Conservation (phyloP, 2,888 invertebrate species). For the Apodemia duryi region DNA sequence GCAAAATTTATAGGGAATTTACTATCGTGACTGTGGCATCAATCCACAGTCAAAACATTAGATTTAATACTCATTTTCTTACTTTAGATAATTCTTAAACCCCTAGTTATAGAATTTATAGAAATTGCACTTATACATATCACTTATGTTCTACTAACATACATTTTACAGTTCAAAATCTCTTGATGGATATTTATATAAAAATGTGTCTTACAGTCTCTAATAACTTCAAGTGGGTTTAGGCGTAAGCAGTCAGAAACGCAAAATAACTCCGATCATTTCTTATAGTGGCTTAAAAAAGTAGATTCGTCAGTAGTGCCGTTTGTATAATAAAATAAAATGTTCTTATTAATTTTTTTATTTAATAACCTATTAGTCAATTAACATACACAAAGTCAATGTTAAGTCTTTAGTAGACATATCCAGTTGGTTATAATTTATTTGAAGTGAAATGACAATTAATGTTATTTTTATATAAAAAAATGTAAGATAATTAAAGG, state of each 20-base stretch:
- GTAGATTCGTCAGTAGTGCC: no score
- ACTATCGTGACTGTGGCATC: neutral
- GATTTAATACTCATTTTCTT: neutral
- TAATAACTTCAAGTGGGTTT: constrained; percentile 1
- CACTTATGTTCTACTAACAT: constrained; percentile 34
- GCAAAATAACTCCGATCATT: neutral
- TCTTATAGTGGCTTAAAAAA: no score
- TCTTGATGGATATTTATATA: constrained; percentile 12
- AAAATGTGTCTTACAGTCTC: constrained; percentile 8
- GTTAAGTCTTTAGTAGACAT: no score
- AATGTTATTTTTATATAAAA: no score
- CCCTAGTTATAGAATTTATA: constrained; percentile 26
- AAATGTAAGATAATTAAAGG: no score
- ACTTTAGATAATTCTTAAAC: constrained; percentile 23
- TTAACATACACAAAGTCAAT: no score
- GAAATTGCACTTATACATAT: constrained; percentile 47
- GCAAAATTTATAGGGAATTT: neutral
- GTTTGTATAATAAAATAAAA: no score
- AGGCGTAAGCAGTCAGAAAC: neutral
- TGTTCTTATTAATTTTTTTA: no score
- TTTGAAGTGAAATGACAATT: no score
- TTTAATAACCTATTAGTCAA: no score
- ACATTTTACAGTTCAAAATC: constrained; percentile 14
- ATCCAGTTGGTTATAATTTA: no score
- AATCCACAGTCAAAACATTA: neutral